Evolutionary conservation across 2,888 invertebrate species (phyloP), one percentile per base, ranked within the genome.

Genomic region (Coronaproctus castanopsis): DNA sequence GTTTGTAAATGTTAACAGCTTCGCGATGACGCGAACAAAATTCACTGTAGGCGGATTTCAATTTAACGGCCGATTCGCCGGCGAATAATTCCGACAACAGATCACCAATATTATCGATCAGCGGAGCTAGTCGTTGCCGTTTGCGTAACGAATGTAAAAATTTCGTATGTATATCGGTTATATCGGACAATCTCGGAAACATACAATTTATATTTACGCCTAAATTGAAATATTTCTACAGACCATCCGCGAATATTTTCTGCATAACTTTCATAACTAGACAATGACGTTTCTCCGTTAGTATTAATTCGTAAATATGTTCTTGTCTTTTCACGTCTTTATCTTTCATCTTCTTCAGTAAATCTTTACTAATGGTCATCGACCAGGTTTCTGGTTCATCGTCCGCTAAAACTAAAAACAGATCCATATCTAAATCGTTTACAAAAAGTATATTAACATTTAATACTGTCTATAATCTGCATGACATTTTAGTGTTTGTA

Each of bases 221-320:
- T 0, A 64, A 80, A 64, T 83, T 80, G 67, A 83, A 82, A 69
- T 83, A 79, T 52, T 84, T 81, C 63, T 83, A 78, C 73, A 95
- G 78, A 64, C 91, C 90, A 66, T 87, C 87, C 18, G 83, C 85
- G 73, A 92, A 93, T 72, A 86, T 79, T 79, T 89, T 89, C 69
- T 95, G 91, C 89, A 96, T 93, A 2, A 95, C 86, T 65, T 89
- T 79, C 65, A 96, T 78, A 3, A 90, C 91, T 68, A 91, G 82
- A 71, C 93, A 95, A 70, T 95, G 93, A 74, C 93, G 91, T 72
- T 93, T 93, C 71, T 96, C 96, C 2, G 95, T 96, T 71, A 92
- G 78, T 67, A 96, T 90, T 66, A 96, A 81, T 73, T 96, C 95
- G 75, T 95, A 93, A 65, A 96, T 92, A 71, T 92, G 91, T 70